These are phyloP conservation scores for Aldabrachelys gigantea DNA, from an alignment of 2,113 vertebrate genomes.

Conservation along the genomic window DNA sequence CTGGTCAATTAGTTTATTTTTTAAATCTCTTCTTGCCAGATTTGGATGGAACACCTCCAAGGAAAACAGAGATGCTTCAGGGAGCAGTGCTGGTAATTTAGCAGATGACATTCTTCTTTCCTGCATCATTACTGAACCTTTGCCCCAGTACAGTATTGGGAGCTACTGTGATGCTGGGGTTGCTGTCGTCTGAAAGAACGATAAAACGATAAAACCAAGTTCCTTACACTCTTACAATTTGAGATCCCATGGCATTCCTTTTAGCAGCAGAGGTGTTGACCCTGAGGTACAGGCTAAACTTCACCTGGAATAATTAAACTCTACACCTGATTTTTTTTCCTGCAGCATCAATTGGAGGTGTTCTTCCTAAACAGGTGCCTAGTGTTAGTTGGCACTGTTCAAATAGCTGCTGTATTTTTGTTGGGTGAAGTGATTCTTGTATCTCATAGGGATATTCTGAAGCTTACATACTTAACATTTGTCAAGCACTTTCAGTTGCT, in stretches of 20 bases:
- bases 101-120: neutral
- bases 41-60: neutral
- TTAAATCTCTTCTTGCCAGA: neutral
- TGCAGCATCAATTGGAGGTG: too few species aligned
- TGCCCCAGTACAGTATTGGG: neutral
- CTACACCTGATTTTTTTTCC: neutral
- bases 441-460: too few species aligned
- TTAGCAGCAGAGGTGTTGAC: neutral
- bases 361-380: too few species aligned
- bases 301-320: neutral
- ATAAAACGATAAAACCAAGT: neutral
- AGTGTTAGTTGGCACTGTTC: too few species aligned
- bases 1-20: neutral
- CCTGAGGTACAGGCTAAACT: neutral
- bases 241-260: neutral
- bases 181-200: neutral
- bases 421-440: too few species aligned
- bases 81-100: neutral
- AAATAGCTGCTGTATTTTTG: too few species aligned
- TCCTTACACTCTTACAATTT: neutral
- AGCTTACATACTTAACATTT: too few species aligned
- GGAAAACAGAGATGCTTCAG: neutral
- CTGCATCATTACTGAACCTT: neutral
- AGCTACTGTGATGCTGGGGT: neutral
- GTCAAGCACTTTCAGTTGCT: too few species aligned